phyloP scores from a whole-genome alignment of 2,113 vertebrate species.

The Pionites leucogaster region DNA sequence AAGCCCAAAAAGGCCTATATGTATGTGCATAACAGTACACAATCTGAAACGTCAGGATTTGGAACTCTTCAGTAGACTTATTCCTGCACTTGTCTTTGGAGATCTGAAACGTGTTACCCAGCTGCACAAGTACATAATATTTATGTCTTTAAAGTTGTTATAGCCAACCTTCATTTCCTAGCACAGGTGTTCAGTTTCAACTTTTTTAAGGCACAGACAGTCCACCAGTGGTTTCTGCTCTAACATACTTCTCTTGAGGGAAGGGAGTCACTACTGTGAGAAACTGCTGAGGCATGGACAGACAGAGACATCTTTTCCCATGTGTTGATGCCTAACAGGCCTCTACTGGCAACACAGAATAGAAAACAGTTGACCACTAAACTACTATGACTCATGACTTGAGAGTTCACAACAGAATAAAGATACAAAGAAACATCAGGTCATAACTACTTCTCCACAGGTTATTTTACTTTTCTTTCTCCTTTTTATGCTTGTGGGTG shows the following conservation, averaged over 20 bases:
- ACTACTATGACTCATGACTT: neutral
- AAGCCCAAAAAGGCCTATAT: neutral
- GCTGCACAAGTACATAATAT: neutral
- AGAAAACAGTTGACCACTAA: neutral
- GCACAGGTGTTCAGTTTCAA: neutral
- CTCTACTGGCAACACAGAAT: neutral
- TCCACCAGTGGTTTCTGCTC: neutral
- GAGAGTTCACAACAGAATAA: neutral
- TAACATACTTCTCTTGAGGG: neutral
- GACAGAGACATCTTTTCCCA: neutral
- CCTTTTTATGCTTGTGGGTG: neutral
- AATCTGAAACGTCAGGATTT: neutral
- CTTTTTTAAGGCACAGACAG: neutral
- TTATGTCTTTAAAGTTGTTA: neutral
- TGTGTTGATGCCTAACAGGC: neutral
- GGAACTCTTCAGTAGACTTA: neutral
- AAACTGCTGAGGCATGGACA: neutral
- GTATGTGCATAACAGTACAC: neutral
- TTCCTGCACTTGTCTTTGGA: neutral
- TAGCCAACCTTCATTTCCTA: neutral
- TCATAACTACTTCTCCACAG: neutral
- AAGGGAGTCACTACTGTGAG: neutral
- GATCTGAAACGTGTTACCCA: neutral
- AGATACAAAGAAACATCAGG: neutral
- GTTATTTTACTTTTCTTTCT: constrained; percentile 1